Base-by-base conservation (phyloP, 2,113 vertebrate species). In the Mesembrinibis cayennensis region DNA sequence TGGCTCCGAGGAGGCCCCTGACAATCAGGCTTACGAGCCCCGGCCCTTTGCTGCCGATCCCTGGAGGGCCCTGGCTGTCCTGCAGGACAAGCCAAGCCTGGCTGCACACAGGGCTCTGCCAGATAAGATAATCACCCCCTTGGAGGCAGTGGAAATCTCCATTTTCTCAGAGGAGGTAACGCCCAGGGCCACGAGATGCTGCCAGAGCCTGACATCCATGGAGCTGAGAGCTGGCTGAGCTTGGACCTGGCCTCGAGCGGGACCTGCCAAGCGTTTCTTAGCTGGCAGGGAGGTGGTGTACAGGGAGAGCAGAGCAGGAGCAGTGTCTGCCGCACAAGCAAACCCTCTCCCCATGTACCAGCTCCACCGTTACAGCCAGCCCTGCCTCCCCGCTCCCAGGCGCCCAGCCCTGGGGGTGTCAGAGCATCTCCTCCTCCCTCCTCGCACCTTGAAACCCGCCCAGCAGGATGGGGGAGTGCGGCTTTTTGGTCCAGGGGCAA, bases 401-500 rank as follows among this genome's bases (percentile, higher is more conserved):
- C 3, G 7, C 56, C 25, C 79, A 72, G 52, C 36, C 52, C 36
- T 9, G 17, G 34, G 29, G 44, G 9, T 34, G 26, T 10, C 53
- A 32, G 32, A 45, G 27, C 80, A 61, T 29, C 49, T 55, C 38
- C 71, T 55, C 34, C 19, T 36, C 15, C 11, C 27, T 79, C 50
- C 50, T 29, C 9, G 9, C 32, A 22, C 52, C 52, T 44, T 7
- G 3, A 38, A 49, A 21, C 11, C 26, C 15, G 34, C 62, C 80
- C 58, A 11, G 40, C 11, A 4, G 42, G 30, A 16, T 3, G 42
- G 29, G 23, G 6, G 22, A 19, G 16, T 0, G 34, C 2, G 2
- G 4, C 1, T 58, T 53, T 59, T 27, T 47, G 84, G 18, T 29
- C 29, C 66, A 15, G 44, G n/a, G 5, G 2, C 6, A 11, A 0